Evolutionary conservation across 2,888 invertebrate species (phyloP).

Genomic region (Sinodicranocentrus sp.): DNA sequence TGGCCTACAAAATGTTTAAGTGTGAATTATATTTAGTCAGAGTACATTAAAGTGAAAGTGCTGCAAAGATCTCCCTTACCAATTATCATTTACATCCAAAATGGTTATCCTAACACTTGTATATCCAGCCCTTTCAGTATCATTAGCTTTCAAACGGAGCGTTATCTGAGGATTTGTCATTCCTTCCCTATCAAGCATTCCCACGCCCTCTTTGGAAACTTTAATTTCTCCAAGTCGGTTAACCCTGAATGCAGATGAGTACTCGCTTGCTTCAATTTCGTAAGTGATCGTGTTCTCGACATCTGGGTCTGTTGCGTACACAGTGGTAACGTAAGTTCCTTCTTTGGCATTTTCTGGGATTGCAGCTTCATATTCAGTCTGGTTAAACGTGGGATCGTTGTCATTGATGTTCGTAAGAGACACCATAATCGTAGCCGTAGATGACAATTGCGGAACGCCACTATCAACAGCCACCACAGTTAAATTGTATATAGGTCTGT

Average conservation of each 20-base stretch:
- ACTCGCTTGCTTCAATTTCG: constrained; percentile 79
- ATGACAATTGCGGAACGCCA: constrained; percentile 90
- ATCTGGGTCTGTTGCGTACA: constrained; percentile 88
- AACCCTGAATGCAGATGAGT: constrained; percentile 85
- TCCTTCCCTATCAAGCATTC: constrained; percentile 88
- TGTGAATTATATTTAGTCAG: neutral
- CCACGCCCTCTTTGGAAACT: constrained; percentile 83
- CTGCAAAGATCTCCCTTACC: neutral
- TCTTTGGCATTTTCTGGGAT: constrained; percentile 87
- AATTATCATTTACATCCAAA: constrained; percentile 61
- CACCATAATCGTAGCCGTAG: constrained; percentile 88
- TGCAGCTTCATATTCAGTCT: constrained; percentile 83
- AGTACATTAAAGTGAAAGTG: too few species aligned
- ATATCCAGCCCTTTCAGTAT: constrained; percentile 66
- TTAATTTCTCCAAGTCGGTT: constrained; percentile 84
- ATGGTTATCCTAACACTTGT: constrained; percentile 59
- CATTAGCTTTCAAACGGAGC: constrained; percentile 67
- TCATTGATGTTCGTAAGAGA: constrained; percentile 91
- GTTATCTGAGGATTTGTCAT: constrained; percentile 59
- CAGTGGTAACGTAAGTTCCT: constrained; percentile 86
- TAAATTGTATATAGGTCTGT: constrained; percentile 86
- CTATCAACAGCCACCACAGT: constrained; percentile 90
- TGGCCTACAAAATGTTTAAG: constrained; percentile 80
- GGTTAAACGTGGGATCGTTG: constrained; percentile 88
- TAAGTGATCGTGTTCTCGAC: constrained; percentile 83